Conservation (phyloP, 1,140 invertebrate species). For the Galendromus occidentalis region DNA sequence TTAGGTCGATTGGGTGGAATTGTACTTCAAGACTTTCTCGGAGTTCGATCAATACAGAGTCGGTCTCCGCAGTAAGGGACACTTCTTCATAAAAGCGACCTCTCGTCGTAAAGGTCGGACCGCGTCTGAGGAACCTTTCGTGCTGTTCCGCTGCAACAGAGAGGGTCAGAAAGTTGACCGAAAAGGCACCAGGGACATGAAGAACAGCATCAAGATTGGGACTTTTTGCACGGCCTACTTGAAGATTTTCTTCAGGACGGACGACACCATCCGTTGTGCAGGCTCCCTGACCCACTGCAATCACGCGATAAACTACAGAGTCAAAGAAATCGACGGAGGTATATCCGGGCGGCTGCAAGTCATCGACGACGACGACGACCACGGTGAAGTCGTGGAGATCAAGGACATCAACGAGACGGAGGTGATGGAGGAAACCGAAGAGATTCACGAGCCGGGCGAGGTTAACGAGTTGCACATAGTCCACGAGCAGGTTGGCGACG, state of each 20-base stretch:
- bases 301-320: neutral
- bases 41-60: neutral
- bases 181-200: neutral
- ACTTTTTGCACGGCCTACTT: conserved; percentile 2
- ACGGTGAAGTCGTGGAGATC: neutral
- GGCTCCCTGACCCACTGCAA: conserved; percentile 8
- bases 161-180: conserved; percentile 4
- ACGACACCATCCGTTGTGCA: conserved; percentile 5
- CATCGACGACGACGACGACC: neutral
- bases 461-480: neutral
- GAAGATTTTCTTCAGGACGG: neutral
- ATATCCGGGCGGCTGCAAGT: conserved; percentile 2
- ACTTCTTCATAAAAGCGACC: neutral
- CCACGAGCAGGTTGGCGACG: neutral
- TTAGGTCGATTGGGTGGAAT: neutral
- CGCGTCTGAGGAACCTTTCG: neutral
- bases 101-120: conserved; percentile 1
- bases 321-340: neutral
- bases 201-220: conserved; percentile 7
- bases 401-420: neutral
- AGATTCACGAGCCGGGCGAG: neutral
- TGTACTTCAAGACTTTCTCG: neutral
- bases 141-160: neutral
- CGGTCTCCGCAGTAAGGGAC: neutral
- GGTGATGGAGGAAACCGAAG: neutral